Conservation (phyloP, 1,140 invertebrate genomes). For the Panulirus ornatus region DNA sequence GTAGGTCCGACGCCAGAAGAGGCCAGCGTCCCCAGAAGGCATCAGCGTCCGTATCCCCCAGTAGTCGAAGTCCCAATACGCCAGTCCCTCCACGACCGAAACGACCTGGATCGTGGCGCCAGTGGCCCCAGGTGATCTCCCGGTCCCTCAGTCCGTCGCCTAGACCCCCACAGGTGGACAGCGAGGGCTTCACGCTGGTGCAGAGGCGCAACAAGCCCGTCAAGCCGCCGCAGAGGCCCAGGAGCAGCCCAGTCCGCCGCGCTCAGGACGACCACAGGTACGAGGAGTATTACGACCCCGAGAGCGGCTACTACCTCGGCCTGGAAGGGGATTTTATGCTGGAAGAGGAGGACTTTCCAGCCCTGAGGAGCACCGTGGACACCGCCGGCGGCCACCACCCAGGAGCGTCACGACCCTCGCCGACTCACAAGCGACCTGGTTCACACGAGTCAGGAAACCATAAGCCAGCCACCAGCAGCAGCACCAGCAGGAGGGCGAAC, state of each 20-base stretch:
- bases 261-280: background rate
- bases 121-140: background rate
- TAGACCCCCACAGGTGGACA: background rate
- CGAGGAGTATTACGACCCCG: background rate
- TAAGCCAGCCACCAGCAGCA: constrained; percentile 8
- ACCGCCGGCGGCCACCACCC: background rate
- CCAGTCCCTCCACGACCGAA: constrained; percentile 32
- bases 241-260: background rate
- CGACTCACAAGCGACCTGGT: constrained; percentile 28
- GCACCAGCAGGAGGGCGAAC: background rate
- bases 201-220: background rate
- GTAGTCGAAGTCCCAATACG: background rate
- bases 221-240: background rate
- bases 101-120: constrained; percentile 33
- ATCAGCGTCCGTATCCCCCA: background rate
- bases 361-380: background rate
- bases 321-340: background rate
- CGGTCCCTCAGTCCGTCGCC: constrained; percentile 14
- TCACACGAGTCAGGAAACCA: constrained; percentile 32
- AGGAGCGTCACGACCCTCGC: constrained; percentile 14
- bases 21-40: background rate
- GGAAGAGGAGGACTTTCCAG: constrained; percentile 22
- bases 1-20: background rate
- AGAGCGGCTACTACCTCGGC: background rate
- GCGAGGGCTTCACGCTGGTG: background rate